Conservation (phyloP, 2,113 vertebrate species). For the Orthonyx spaldingii region DNA sequence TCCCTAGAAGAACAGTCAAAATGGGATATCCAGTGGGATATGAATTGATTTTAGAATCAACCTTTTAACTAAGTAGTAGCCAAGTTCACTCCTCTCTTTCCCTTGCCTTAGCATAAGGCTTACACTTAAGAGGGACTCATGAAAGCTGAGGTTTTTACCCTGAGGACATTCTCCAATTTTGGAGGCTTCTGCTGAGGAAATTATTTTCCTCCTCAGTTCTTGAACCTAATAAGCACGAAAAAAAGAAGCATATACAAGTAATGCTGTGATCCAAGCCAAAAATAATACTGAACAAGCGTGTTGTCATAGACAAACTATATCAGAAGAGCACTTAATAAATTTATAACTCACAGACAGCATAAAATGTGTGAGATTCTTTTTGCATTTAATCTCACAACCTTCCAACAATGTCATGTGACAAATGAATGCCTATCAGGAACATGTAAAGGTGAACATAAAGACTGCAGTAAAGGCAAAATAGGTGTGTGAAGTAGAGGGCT, state of each 20-base stretch:
- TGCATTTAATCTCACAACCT: neutral
- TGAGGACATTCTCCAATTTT: neutral
- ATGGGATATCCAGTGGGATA: neutral
- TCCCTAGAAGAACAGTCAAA: neutral
- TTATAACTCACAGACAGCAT: neutral
- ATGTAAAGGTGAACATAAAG: neutral
- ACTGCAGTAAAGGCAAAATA: neutral
- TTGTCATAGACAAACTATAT: neutral
- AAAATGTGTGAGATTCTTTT: neutral
- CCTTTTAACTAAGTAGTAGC: neutral
- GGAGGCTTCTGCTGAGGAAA: neutral
- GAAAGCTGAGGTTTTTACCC: neutral
- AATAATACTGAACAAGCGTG: neutral
- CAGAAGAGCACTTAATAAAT: neutral
- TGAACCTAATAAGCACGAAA: neutral
- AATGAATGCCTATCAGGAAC: neutral
- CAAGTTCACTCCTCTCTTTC: neutral
- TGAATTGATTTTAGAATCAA: neutral
- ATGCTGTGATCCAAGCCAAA: neutral
- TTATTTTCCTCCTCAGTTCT: neutral
- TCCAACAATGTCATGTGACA: neutral
- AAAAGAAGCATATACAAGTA: neutral
- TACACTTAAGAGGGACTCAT: neutral
- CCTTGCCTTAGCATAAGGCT: neutral
- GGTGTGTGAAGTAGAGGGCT: neutral